Evolutionary conservation across 2,888 invertebrate species (phyloP).

Genomic region (Pollenia angustigena): DNA sequence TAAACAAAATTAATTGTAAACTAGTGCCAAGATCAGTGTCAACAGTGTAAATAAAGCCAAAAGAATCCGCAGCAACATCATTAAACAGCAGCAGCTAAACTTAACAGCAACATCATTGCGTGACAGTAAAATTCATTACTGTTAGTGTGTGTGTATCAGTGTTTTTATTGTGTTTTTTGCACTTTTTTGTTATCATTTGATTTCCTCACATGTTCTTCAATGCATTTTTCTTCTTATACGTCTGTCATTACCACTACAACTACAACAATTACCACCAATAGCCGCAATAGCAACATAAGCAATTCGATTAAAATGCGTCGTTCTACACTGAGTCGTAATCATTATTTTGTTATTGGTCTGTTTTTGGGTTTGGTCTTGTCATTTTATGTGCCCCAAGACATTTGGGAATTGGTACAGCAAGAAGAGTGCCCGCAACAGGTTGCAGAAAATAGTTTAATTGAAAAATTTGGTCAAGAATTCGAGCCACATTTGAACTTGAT

Average conservation of each 20-base stretch:
- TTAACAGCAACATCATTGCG: constrained; percentile 44
- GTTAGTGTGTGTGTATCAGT: constrained; percentile 32
- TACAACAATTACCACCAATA: constrained; percentile 30
- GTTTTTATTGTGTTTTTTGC: constrained; percentile 12
- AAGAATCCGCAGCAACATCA: constrained; percentile 44
- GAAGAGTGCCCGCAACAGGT: constrained; percentile 84
- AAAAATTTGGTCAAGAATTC: constrained; percentile 84
- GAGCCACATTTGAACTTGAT: constrained; percentile 84
- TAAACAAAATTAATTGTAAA: constrained; percentile 29
- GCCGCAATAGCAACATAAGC: constrained; percentile 21
- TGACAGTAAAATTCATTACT: constrained; percentile 44
- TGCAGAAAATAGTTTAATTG: constrained; percentile 82
- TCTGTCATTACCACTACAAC: constrained; percentile 47
- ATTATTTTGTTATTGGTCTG: constrained; percentile 83
- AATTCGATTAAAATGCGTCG: constrained; percentile 80
- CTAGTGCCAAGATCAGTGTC: constrained; percentile 72
- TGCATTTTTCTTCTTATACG: constrained; percentile 53
- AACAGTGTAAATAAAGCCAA: constrained; percentile 38
- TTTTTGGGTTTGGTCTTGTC: constrained; percentile 82
- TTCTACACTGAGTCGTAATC: constrained; percentile 82
- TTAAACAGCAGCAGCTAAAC: constrained; percentile 39
- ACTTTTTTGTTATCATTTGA: constrained; percentile 28
- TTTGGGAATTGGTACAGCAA: constrained; percentile 83
- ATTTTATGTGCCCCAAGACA: constrained; percentile 82
- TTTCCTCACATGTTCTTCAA: constrained; percentile 55